Percentiles rank a stretch among this genome's conserved stretches.
Conservation (phyloP, 2,797 vertebrate species). For the Hemitrygon akajei region DNA sequence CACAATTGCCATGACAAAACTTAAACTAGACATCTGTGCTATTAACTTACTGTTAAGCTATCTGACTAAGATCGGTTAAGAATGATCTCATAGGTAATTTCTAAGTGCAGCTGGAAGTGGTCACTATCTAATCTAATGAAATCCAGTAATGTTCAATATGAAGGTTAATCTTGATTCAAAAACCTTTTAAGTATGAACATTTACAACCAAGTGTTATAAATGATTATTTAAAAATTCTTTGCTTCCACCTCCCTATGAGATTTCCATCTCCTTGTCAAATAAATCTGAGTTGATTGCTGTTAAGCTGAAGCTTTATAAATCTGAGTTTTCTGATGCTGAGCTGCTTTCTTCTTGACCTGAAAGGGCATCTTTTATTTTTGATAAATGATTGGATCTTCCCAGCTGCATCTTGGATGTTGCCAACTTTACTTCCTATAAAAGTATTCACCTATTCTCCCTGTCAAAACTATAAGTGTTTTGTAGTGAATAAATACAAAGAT, state of each 20-base stretch:
- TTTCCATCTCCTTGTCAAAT: background rate
- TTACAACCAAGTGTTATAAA: too few relatives aligned
- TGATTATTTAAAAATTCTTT: too few relatives aligned
- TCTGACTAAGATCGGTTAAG: background rate
- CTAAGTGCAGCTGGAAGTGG: background rate
- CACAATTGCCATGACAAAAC: too few relatives aligned
- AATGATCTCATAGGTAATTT: background rate
- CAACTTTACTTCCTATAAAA: background rate
- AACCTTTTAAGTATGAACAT: background rate
- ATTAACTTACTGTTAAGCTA: background rate
- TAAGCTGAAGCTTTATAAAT: background rate
- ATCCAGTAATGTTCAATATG: background rate
- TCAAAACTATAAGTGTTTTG: background rate
- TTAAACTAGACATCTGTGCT: background rate
- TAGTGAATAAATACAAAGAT: background rate
- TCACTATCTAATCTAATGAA: background rate
- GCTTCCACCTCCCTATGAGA: too few relatives aligned
- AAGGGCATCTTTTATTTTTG: background rate
- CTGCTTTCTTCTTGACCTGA: background rate
- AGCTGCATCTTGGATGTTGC: background rate
- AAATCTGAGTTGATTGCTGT: background rate
- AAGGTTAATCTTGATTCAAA: background rate
- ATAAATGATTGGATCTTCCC: background rate
- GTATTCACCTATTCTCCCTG: background rate
- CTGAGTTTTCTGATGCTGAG: background rate